Base-by-base conservation (phyloP, 2,113 vertebrate genomes). In the Bettongia penicillata region DNA sequence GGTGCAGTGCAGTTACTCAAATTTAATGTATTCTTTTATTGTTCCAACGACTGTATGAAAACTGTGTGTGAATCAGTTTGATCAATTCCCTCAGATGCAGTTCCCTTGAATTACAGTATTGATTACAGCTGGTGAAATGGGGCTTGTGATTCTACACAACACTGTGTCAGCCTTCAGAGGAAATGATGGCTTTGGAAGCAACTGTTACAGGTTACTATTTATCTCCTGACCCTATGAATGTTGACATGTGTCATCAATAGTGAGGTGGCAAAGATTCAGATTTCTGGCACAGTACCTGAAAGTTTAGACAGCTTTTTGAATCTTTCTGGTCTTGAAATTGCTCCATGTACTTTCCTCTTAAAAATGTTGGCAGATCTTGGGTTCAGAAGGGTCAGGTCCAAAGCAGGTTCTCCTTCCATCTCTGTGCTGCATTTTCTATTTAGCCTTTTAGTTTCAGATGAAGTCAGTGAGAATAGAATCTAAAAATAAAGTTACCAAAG, bases 51-150 rank as follows among this genome's bases (percentile, higher is more conserved):
- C 26, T 55, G 43, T 24, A 90, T 37, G 91, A 96, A 47, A 93
- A 53, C 53, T 55, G 4, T 92, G 4, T 92, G 93, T 95, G 51
- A 4, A 50, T 91, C 52, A 94, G 5, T 94, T 68, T 94, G 91
- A 93, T 95, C 93, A 97, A 51, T 94, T 96, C 14, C 37, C 95
- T 91, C 37, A 28, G 61, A 51, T 52, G n/a, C 11, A 90, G 26
- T 94, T 25, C 37, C 90, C 43, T 97, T 97, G 95, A 96, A 97
- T 97, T 97, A 52, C 14, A 94, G 43, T 97, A 96, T 96, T 94
- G 95, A 96, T 94, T 95, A 3, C 0, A 93, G 51, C 90, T 92
- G 53, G 26, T 91, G 25, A 52, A 90, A 94, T 0, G 28, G 51
- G 24, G 50, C 55, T 52, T 90, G n/a, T 91, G 93, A 96, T 93